These are phyloP conservation scores for Triplophysa rosa DNA, from an alignment of 2,113 vertebrate genomes.

Conservation along the genomic window DNA sequence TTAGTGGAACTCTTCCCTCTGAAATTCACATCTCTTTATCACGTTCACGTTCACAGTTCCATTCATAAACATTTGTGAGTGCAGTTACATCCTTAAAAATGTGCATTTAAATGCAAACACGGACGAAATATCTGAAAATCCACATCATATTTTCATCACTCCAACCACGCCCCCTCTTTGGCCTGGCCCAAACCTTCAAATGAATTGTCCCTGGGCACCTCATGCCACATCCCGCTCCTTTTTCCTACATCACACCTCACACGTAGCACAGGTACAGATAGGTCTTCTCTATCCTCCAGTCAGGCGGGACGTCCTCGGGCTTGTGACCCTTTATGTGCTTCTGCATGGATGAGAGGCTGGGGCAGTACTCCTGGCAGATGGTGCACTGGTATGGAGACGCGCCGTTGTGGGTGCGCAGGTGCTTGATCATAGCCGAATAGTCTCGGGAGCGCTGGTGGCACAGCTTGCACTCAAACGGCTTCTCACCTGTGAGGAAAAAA, in stretches of 20 bases:
- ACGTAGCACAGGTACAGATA: conserved; percentile 98
- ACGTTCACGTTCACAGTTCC: conserved; percentile 31
- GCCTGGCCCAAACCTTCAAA: conserved; percentile 37
- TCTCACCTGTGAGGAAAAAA: conserved; percentile 82
- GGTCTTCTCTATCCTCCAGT: conserved; percentile 99
- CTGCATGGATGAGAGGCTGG: conserved; percentile 98
- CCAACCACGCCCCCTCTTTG: conserved; percentile 31
- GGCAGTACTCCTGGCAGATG: conserved; percentile 98
- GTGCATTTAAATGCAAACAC: conserved; percentile 29
- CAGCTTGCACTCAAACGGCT: conserved; percentile 98
- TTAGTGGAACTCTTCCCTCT: conserved; percentile 11
- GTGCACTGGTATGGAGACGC: conserved; percentile 99
- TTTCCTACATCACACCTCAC: conserved; percentile 77
- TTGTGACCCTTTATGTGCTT: conserved; percentile 99
- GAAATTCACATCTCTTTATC: conserved; percentile 17
- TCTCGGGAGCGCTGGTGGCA: conserved; percentile 98
- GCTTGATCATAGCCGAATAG: conserved; percentile 99
- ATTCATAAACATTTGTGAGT: conserved; percentile 32
- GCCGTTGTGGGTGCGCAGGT: conserved; percentile 98
- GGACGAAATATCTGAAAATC: conserved; percentile 17
- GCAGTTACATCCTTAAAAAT: conserved; percentile 27
- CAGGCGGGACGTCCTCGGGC: conserved; percentile 93
- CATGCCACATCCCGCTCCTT: not conserved
- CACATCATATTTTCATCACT: conserved; percentile 26
- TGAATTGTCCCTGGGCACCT: conserved; percentile 7